Evolutionary conservation across 1,140 invertebrate species (phyloP), one percentile per base, ranked within the genome.

Genomic region (Calliphora vicina): DNA sequence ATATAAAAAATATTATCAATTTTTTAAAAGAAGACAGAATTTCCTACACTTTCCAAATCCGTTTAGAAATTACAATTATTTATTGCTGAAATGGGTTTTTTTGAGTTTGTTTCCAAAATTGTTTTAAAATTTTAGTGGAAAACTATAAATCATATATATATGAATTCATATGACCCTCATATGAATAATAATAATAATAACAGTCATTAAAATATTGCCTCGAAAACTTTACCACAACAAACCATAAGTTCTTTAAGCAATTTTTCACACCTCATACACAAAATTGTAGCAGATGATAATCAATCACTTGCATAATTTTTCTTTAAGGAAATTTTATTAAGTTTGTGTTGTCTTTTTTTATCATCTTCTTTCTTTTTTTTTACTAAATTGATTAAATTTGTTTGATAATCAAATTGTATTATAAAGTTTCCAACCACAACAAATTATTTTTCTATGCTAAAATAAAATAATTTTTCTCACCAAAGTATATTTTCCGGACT

Each of bases 271-370:
- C 61, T 67, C 61, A 67, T 67, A 50, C 10, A 50, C 61, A 23
- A 67, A 67, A 23, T 23, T n/a, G 20, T 67, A 13, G n/a, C 12
- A 57, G n/a, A 17, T 57, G n/a, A 17, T 57, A 57, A 57, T 57
- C 50, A 67, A 67, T 67, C 61, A 67, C n/a, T 67, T 67, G 20
- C 61, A 67, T 67, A 67, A 67, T 67, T 23, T 67, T 67, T 23
- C 61, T 67, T 67, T 23, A 23, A 67, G 61, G 15, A 50, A 50
- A 50, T 13, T 50, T 50, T 50, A 43, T 12, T 43, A 43, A 43
- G 12, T 1, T n/a, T 17, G 50, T 61, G 50, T n/a, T 17, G 50
- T 61, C 5, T 17, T 61, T 23, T 67, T 23, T 67, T 57, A 15
- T 17, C 50, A 0, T 8, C 23, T 67, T 23, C 2, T 67, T 67